Base-by-base conservation (phyloP, 2,888 invertebrate species). In the Syrphus vitripennis region DNA sequence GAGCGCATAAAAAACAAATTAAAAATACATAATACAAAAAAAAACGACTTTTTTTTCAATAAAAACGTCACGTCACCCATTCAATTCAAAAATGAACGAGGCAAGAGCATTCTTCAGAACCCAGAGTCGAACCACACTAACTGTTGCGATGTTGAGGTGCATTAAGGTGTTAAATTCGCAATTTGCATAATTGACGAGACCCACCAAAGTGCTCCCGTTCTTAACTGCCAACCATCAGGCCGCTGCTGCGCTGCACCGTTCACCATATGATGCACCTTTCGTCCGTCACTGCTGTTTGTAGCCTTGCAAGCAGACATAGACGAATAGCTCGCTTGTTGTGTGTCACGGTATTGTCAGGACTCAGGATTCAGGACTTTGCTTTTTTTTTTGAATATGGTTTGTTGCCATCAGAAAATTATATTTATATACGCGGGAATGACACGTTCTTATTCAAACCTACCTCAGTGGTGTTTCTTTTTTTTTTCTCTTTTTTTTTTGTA, bases 171-270 rank as follows among this genome's bases (percentile, higher is more conserved):
- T 87, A 87, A 87, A 84, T 87, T 87, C 69, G 72, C 81, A 61
- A 87, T 87, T 87, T 87, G 87, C 87, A 87, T 87, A 87, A 87
- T 87, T 87, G 87, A 87, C 72, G 83, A n/a, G n/a, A 83, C 83
- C 83, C 81, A 87, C 82, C 74, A 86, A 78, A 82, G 82, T 82
- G 82, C 86, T 74, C 10, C 82, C 61, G 77, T 70, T 77, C 77
- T 59, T 81, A 81, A 63, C n/a, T 24, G 9, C 57, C 24, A 48
- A 24, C 26, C 14, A 24, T 6, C 29, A 2, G 1, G 24, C 6
- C 5, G 50, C 10, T 34, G 61, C 19, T 24, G 24, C 7, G n/a
- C n/a, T n/a, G n/a, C 24, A 7, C 24, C 7, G n/a, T n/a, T n/a
- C n/a, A n/a, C n/a, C 7, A 24, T 0, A 3, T n/a, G n/a, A n/a